phyloP scores from a whole-genome alignment of 2,797 vertebrate species.

The Pipistrellus pygmaeus region DNA sequence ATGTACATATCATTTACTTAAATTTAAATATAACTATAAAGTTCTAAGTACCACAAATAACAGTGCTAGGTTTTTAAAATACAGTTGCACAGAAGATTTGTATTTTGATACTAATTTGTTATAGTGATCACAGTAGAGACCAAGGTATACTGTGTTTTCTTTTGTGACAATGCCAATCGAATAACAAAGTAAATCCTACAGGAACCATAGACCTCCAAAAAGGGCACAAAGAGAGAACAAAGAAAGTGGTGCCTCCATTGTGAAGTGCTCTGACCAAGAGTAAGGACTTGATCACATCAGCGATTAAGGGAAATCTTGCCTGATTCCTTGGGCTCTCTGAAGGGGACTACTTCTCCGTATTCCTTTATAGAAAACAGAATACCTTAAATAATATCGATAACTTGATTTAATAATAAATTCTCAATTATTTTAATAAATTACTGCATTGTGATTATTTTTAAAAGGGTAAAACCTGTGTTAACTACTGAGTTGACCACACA shows the following conservation, averaged over 20 bases:
- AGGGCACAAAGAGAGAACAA: background rate
- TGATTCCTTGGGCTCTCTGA: background rate
- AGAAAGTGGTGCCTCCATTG: background rate
- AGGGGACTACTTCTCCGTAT: background rate
- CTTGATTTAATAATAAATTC: background rate
- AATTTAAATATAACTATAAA: background rate
- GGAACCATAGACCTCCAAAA: background rate
- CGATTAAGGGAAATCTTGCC: background rate
- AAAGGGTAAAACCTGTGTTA: slow-evolving; percentile 1
- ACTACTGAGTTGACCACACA: background rate
- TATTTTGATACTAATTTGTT: background rate
- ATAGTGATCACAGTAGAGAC: background rate
- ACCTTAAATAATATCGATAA: background rate
- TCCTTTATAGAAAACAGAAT: background rate
- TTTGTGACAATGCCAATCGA: background rate
- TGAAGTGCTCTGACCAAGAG: background rate
- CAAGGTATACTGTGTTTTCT: background rate
- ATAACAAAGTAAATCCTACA: background rate
- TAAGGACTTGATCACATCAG: background rate
- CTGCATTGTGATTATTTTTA: background rate
- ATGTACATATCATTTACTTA: slow-evolving; percentile 33
- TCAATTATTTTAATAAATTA: background rate
- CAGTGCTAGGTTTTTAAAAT: background rate
- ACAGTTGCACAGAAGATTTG: background rate
- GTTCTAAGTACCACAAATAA: slow-evolving; percentile 6